phyloP scores from a whole-genome alignment of 2,888 invertebrate genomes.

The Stratiomys singularior region DNA sequence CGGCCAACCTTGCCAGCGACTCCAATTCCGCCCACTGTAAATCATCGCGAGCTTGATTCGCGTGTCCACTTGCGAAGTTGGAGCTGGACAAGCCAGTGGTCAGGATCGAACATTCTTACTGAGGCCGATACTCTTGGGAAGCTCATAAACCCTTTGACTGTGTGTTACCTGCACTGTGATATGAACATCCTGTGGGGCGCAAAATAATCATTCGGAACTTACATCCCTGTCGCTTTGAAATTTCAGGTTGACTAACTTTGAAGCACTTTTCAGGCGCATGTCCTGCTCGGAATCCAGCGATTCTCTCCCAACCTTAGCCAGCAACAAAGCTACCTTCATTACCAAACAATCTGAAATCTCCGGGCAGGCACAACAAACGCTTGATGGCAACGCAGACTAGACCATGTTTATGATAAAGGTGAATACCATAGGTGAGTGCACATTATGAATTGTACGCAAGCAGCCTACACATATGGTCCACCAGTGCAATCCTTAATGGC shows the following conservation, averaged over 20 bases:
- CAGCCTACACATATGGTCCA: slow-evolving; percentile 21
- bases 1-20: slow-evolving; percentile 40
- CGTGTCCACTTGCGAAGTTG: slow-evolving; percentile 47
- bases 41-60: slow-evolving; percentile 45
- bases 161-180: too few relatives aligned
- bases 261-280: not conserved
- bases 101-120: not conserved
- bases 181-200: too few relatives aligned
- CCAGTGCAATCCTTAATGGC: not conserved
- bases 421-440: slow-evolving; percentile 29
- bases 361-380: not conserved
- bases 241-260: too few relatives aligned
- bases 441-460: slow-evolving; percentile 17
- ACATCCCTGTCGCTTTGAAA: too few relatives aligned
- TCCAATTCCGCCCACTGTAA: slow-evolving; percentile 49
- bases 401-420: not conserved
- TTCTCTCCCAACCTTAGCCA: not conserved
- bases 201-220: too few relatives aligned
- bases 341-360: not conserved
- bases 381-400: not conserved
- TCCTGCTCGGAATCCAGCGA: not conserved
- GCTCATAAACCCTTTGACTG: too few relatives aligned
- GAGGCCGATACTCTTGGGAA: too few relatives aligned
- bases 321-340: not conserved
- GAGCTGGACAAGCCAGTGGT: not conserved